phyloP scores from a whole-genome alignment of 2,113 vertebrate genomes.

The Tetrax tetrax region DNA sequence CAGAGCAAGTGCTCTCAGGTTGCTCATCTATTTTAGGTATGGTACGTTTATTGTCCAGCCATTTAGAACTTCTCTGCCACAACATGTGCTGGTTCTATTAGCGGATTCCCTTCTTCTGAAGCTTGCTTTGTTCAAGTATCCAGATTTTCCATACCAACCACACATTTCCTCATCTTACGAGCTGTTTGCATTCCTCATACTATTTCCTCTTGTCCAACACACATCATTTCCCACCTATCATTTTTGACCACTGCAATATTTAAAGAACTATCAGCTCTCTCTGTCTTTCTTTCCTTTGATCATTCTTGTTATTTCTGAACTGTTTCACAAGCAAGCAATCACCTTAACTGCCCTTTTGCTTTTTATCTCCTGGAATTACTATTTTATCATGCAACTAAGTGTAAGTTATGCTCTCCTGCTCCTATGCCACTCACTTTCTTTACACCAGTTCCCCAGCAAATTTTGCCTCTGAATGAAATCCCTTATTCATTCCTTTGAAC shows the following conservation, averaged over 20 bases:
- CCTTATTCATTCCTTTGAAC: not conserved
- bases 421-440: not conserved
- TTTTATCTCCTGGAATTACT: not conserved
- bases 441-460: not conserved
- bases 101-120: not conserved
- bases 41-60: not conserved
- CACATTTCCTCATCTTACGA: fast-evolving
- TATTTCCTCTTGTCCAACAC: not conserved
- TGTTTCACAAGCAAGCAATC: not conserved
- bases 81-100: not conserved
- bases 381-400: not conserved
- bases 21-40: not conserved
- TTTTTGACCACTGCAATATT: not conserved
- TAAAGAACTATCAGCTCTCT: not conserved
- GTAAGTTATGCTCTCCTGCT: not conserved
- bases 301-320: not conserved
- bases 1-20: not conserved
- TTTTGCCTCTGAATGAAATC: not conserved
- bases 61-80: not conserved
- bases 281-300: not conserved
- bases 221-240: not conserved
- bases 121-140: not conserved
- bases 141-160: not conserved
- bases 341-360: not conserved
- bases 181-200: not conserved